Evolutionary conservation across 2,888 invertebrate species (phyloP).

Genomic region (Drosophila suboccidentalis): DNA sequence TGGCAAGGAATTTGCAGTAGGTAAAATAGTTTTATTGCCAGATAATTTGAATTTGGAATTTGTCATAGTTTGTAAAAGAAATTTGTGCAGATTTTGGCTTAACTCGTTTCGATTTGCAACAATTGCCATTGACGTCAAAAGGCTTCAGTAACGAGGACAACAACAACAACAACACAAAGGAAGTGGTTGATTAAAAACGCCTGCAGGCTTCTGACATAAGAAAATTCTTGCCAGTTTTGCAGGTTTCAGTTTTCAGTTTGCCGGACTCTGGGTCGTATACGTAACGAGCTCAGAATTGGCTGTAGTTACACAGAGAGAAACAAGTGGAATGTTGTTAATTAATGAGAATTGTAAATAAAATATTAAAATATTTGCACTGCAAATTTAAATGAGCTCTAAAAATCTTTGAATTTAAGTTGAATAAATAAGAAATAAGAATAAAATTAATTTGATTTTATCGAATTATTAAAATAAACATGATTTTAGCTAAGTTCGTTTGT

Average conservation of each 20-base stretch:
- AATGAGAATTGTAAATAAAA: background rate
- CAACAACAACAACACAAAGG: conserved; percentile 21
- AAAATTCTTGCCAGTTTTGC: conserved; percentile 23
- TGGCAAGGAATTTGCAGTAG: background rate
- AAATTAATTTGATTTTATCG: too few species aligned
- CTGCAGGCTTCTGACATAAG: conserved; percentile 50
- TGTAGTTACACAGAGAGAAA: background rate
- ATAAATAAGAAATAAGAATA: too few species aligned
- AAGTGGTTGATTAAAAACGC: conserved; percentile 57
- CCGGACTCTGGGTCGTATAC: conserved; percentile 47
- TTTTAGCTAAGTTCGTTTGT: too few species aligned
- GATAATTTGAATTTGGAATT: conserved; percentile 25
- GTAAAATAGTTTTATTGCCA: background rate
- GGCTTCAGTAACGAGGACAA: conserved; percentile 28
- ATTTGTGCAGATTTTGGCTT: conserved; percentile 26
- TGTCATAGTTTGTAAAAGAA: conserved; percentile 9
- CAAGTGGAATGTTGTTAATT: background rate
- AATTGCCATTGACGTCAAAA: conserved; percentile 52
- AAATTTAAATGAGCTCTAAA: background rate
- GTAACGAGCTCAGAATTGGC: conserved; percentile 36
- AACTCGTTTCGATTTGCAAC: conserved; percentile 24
- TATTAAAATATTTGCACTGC: background rate
- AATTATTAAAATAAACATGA: too few species aligned
- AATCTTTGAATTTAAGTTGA: too few species aligned
- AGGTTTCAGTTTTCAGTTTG: conserved; percentile 3